A percentile compares a stretch with the other conserved stretches of the same genome.
Evolutionary conservation across 2,797 vertebrate species (phyloP).

Genomic region (Nyctibius grandis): DNA sequence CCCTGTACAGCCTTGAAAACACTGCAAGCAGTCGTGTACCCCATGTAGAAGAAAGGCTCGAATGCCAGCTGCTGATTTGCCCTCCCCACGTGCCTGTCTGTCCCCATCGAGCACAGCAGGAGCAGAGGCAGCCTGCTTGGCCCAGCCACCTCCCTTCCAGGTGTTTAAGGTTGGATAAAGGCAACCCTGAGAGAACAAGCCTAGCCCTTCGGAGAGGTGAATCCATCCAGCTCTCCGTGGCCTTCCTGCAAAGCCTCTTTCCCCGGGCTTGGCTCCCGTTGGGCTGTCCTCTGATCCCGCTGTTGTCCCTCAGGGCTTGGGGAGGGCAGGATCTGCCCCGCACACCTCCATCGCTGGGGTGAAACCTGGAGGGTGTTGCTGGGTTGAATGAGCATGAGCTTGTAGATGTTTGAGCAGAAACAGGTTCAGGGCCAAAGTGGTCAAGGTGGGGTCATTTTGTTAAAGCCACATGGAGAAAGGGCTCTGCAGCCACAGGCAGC

Average conservation of each 20-base stretch:
- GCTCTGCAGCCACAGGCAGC: neutral
- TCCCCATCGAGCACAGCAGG: neutral
- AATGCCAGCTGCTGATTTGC: neutral
- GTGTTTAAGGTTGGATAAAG: neutral
- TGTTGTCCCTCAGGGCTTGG: neutral
- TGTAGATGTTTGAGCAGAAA: neutral
- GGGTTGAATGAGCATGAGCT: neutral
- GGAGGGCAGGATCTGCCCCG: neutral
- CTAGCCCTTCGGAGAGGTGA: neutral
- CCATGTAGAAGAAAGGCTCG: accelerated
- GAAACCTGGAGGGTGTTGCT: accelerated
- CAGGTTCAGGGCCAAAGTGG: neutral
- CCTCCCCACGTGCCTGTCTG: neutral
- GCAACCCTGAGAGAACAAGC: neutral
- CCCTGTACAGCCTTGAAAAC: neutral
- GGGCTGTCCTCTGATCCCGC: neutral
- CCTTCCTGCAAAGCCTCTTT: neutral
- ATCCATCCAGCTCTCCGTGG: neutral
- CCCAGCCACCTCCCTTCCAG: neutral
- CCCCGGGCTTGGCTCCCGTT: neutral
- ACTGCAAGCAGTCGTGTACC: accelerated
- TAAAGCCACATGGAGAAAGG: neutral
- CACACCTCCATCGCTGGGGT: accelerated
- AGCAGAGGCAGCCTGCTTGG: neutral
- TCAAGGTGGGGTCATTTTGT: accelerated